phyloP scores from a whole-genome alignment of 2,888 invertebrate genomes.

The Rhagophthalmus giganteus region DNA sequence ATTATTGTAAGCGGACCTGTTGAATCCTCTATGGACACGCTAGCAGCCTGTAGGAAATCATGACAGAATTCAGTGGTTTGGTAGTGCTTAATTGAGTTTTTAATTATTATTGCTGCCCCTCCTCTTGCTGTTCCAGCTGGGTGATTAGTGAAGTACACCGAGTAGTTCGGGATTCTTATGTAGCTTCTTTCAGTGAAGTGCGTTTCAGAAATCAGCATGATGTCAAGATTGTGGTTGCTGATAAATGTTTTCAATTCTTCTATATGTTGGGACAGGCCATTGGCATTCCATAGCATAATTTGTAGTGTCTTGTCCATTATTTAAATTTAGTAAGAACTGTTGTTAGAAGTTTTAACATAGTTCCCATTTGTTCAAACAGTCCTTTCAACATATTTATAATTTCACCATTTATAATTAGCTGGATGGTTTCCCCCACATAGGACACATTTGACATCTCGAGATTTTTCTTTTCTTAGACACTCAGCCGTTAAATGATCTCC shows the following conservation, averaged over 20 bases:
- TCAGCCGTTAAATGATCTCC: not conserved
- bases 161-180: constrained; percentile 19
- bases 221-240: too few relatives aligned
- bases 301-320: too few relatives aligned
- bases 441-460: not conserved
- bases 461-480: not conserved
- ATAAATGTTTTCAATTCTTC: too few relatives aligned
- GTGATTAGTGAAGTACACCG: constrained; percentile 18
- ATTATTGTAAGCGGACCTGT: constrained; percentile 2
- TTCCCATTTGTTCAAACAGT: constrained; percentile 22
- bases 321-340: constrained; percentile 17
- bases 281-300: constrained; percentile 25
- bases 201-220: too few relatives aligned
- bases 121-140: too few relatives aligned
- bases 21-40: too few relatives aligned
- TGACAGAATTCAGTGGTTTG: too few relatives aligned
- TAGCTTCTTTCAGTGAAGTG: constrained; percentile 23
- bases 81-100: too few relatives aligned
- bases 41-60: too few relatives aligned
- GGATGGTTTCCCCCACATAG: too few relatives aligned
- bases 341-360: constrained; percentile 21
- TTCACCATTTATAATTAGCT: not conserved
- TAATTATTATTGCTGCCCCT: too few relatives aligned
- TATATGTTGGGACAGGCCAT: too few relatives aligned
- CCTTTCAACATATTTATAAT: constrained; percentile 10